Conservation (phyloP, 1,140 invertebrate species). For the Formica selysi region DNA sequence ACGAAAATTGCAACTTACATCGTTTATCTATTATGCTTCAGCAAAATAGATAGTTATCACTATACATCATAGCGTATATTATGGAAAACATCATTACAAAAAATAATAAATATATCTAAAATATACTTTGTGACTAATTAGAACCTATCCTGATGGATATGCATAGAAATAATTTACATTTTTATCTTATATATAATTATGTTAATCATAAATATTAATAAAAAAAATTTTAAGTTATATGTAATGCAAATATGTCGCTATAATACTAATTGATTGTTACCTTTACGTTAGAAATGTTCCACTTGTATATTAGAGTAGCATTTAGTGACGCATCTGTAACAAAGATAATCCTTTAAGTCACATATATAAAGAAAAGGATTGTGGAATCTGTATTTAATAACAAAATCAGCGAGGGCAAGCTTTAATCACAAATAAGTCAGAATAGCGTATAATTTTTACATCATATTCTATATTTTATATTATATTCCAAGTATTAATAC, state of each 20-base stretch:
- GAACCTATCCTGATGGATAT: background rate
- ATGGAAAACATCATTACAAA: constrained; percentile 67
- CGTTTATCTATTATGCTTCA: constrained; percentile 44
- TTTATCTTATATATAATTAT: background rate
- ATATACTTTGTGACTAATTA: background rate
- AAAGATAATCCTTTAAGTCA: background rate
- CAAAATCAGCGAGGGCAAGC: constrained; percentile 79
- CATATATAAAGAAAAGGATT: background rate
- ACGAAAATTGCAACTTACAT: background rate
- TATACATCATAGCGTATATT: constrained; percentile 75
- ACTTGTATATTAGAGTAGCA: background rate
- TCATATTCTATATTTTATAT: constrained; percentile 67
- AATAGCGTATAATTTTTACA: constrained; percentile 78
- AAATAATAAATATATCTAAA: constrained; percentile 15
- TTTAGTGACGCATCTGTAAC: background rate
- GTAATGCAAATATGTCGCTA: too few species aligned
- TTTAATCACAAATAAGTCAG: constrained; percentile 72
- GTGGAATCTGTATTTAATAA: background rate
- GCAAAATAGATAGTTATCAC: constrained; percentile 61
- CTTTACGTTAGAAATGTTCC: background rate
- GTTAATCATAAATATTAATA: constrained; percentile 33
- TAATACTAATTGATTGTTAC: background rate
- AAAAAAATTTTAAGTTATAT: constrained; percentile 22
- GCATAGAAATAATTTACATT: background rate
- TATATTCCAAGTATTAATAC: background rate